These are phyloP conservation scores for Hippocampus abdominalis DNA, from an alignment of 2,113 vertebrate species.

Conservation along the genomic window DNA sequence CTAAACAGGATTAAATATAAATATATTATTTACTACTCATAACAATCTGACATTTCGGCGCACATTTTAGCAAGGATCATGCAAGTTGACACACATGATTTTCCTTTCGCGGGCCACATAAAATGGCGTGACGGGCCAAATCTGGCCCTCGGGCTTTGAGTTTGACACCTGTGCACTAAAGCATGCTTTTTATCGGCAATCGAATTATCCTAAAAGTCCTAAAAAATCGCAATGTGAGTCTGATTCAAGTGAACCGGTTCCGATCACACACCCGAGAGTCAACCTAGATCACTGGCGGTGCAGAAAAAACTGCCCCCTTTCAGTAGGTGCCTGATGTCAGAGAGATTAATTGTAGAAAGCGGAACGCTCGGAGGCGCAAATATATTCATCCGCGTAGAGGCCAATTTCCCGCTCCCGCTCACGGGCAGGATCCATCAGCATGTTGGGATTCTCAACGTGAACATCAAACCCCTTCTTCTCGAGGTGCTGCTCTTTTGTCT, in stretches of 20 bases:
- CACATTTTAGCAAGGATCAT: too few species aligned
- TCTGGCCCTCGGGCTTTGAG: too few species aligned
- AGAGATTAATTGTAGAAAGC: conserved; percentile 80
- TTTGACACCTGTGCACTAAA: too few species aligned
- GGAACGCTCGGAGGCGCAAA: conserved; percentile 58
- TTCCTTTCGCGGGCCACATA: too few species aligned
- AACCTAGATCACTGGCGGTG: conserved; percentile 61
- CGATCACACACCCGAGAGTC: conserved; percentile 37
- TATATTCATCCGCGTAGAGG: conserved; percentile 51
- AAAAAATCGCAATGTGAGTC: too few species aligned
- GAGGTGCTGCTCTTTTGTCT: conserved; percentile 77
- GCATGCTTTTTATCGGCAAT: too few species aligned
- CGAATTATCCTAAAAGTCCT: too few species aligned
- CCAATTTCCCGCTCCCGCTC: conserved; percentile 33
- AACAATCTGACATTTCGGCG: too few species aligned
- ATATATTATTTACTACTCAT: too few species aligned
- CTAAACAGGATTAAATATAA: too few species aligned
- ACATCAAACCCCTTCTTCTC: conserved; percentile 62
- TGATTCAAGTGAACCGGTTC: conserved; percentile 7
- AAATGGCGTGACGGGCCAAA: too few species aligned
- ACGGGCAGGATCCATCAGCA: conserved; percentile 76
- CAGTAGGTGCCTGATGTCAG: conserved; percentile 64
- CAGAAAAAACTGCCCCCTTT: conserved; percentile 51
- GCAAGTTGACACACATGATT: too few species aligned
- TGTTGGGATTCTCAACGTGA: conserved; percentile 70